Conservation (phyloP, 2,888 invertebrate species). For the Caenorhabditis imperialis region DNA sequence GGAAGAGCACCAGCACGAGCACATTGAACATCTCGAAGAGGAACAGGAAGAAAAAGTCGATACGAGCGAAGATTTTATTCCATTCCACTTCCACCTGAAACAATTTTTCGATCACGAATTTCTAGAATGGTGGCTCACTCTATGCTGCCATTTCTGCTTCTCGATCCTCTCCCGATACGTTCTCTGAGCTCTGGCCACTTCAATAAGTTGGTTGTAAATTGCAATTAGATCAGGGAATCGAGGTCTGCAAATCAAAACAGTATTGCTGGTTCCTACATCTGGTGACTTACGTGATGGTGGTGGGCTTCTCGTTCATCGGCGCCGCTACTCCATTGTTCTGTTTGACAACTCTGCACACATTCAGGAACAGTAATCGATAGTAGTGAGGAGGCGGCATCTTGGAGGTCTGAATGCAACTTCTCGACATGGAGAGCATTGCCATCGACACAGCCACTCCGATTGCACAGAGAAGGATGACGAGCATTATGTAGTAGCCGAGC, state of each 20-base stretch:
- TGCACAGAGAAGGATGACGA: constrained; percentile 75
- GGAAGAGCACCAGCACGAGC: constrained; percentile 69
- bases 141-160: constrained; percentile 53
- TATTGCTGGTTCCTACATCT: not conserved
- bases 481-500: constrained; percentile 75
- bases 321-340: constrained; percentile 25
- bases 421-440: constrained; percentile 67
- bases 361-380: constrained; percentile 52
- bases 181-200: constrained; percentile 67
- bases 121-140: constrained; percentile 4
- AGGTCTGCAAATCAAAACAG: constrained; percentile 48
- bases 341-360: constrained; percentile 45
- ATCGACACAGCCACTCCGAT: constrained; percentile 76
- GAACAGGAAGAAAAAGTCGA: constrained; percentile 74
- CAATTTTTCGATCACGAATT: constrained; percentile 5
- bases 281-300: constrained; percentile 43
- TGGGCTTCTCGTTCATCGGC: constrained; percentile 46
- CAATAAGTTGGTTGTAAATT: constrained; percentile 65
- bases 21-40: constrained; percentile 74
- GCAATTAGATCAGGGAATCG: constrained; percentile 63
- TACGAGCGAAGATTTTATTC: constrained; percentile 71
- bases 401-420: constrained; percentile 63
- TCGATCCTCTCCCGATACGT: constrained; percentile 70
- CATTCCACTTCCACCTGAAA: constrained; percentile 75
- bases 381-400: constrained; percentile 54